Percentiles rank a stretch among this genome's conserved stretches.
Evolutionary conservation across 2,797 vertebrate genomes (phyloP).

Genomic region (Tamandua tetradactyla): DNA sequence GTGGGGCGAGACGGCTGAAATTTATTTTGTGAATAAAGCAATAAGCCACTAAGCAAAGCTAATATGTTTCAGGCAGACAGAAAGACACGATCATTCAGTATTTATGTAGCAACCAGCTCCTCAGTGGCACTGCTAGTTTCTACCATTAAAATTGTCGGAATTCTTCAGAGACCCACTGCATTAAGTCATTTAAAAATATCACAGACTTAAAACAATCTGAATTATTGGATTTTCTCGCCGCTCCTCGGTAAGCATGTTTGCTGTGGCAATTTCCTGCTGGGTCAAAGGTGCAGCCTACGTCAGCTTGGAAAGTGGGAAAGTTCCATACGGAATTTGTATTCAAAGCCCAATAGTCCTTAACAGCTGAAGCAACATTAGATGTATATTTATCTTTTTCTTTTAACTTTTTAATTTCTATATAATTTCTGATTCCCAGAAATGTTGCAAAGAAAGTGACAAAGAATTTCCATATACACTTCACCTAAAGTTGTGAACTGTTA

Average conservation of each 20-base stretch:
- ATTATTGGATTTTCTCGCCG: slow-evolving; percentile 58
- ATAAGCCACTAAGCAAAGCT: slow-evolving; percentile 78
- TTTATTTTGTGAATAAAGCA: slow-evolving; percentile 76
- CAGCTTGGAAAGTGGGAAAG: slow-evolving; percentile 57
- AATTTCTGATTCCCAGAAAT: slow-evolving; percentile 48
- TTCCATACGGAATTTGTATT: slow-evolving; percentile 70
- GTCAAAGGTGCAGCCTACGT: slow-evolving; percentile 71
- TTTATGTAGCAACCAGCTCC: slow-evolving; percentile 43
- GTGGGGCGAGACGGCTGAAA: slow-evolving; percentile 39
- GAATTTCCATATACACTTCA: neutral
- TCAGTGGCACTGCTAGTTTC: slow-evolving; percentile 57
- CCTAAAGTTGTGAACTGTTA: neutral
- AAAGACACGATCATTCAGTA: slow-evolving; percentile 79
- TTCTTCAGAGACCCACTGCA: slow-evolving; percentile 64
- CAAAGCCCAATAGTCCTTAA: neutral
- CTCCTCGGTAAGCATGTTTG: slow-evolving; percentile 65
- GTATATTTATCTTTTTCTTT: slow-evolving; percentile 23
- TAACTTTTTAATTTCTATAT: slow-evolving; percentile 48
- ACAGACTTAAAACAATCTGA: slow-evolving; percentile 69
- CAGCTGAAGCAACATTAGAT: neutral
- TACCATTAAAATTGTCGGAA: slow-evolving; percentile 68
- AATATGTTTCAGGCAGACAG: slow-evolving; percentile 79
- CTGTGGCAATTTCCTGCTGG: slow-evolving; percentile 61
- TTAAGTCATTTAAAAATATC: slow-evolving; percentile 71
- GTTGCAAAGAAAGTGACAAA: slow-evolving; percentile 29